Base-by-base conservation (phyloP, 2,797 vertebrate species). In the Lagodon rhomboides region DNA sequence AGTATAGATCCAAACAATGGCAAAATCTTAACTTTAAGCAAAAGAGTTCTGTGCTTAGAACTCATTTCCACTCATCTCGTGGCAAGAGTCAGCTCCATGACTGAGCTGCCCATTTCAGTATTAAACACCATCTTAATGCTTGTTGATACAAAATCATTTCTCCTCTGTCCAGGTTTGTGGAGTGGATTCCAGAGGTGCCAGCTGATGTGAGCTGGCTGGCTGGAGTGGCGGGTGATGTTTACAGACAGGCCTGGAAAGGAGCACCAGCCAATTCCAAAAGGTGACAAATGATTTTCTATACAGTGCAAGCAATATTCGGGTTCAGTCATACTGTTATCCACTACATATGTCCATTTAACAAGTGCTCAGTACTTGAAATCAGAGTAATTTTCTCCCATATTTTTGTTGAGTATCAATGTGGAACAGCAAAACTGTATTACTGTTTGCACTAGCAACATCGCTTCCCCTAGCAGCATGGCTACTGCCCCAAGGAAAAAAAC, bases 101-200 rank as follows among this genome's bases (percentile, higher is more conserved):
- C 22, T 17, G 27, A 54, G 34, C 20, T 16, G 17, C 3, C 16
- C 5, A 0, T 38, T 49, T 41, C 38, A 9, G 12, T 55, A n/a
- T 66, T 53, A 5, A 47, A 63, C 7, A 25, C 41, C 43, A 30
- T 1, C 25, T 20, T n/a, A 46, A 4, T 23, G 61, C 25, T 17
- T 53, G 20, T 47, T 23, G 0, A 3, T 60, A 11, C 27, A 20
- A 11, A 18, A 0, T 34, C 0, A 15, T 23, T 6, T 50, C 6
- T 53, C 8, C 16, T 73, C 44, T 77, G 15, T 43, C 73, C 83
- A 98, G 97, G 84, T 88, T 98, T 64, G 90, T 98, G 44, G 96
- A 97, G 85, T 97, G 97, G 97, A 96, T 98, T 85, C 97, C 97
- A 11, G 96, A 97, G 79, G 96, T 98, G 55, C 96, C 96, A 0